A percentile compares a stretch with the other conserved stretches of the same genome.
These are phyloP conservation scores for Caenorhabditis sulstoni DNA, from an alignment of 2,888 invertebrate species.

Conservation along the genomic window DNA sequence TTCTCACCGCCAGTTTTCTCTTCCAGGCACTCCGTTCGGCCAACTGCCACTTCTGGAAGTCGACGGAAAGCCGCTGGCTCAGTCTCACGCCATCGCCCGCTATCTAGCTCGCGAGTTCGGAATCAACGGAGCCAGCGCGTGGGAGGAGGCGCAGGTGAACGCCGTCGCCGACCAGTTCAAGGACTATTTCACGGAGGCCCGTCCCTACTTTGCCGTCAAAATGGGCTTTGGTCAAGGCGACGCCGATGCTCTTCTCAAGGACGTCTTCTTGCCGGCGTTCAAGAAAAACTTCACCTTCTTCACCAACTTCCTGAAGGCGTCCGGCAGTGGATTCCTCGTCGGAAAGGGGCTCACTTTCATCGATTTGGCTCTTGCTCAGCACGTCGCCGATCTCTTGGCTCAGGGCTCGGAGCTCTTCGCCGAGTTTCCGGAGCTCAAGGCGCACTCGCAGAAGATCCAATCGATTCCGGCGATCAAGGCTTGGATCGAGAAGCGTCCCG, in stretches of 20 bases:
- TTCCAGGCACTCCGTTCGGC: slow-evolving; percentile 60
- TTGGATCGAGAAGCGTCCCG: slow-evolving; percentile 71
- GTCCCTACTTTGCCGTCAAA: slow-evolving; percentile 54
- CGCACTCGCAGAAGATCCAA: slow-evolving; percentile 72
- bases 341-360: slow-evolving; percentile 71
- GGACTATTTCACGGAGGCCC: slow-evolving; percentile 62
- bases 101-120: slow-evolving; percentile 65
- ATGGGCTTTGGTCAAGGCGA: slow-evolving; percentile 67
- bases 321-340: too few relatives aligned
- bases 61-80: slow-evolving; percentile 63
- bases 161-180: slow-evolving; percentile 68
- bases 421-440: slow-evolving; percentile 65
- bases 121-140: slow-evolving; percentile 64
- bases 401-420: slow-evolving; percentile 62
- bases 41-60: too few relatives aligned
- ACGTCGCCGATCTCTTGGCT: slow-evolving; percentile 60
- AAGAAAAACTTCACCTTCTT: slow-evolving; percentile 28
- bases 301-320: slow-evolving; percentile 40
- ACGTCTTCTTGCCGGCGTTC: slow-evolving; percentile 38
- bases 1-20: not conserved
- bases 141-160: slow-evolving; percentile 68
- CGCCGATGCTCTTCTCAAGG: slow-evolving; percentile 44
- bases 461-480: slow-evolving; percentile 71
- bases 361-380: slow-evolving; percentile 71
- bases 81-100: slow-evolving; percentile 67